Conservation (phyloP, 2,888 invertebrate genomes). For the Sericinus montela region DNA sequence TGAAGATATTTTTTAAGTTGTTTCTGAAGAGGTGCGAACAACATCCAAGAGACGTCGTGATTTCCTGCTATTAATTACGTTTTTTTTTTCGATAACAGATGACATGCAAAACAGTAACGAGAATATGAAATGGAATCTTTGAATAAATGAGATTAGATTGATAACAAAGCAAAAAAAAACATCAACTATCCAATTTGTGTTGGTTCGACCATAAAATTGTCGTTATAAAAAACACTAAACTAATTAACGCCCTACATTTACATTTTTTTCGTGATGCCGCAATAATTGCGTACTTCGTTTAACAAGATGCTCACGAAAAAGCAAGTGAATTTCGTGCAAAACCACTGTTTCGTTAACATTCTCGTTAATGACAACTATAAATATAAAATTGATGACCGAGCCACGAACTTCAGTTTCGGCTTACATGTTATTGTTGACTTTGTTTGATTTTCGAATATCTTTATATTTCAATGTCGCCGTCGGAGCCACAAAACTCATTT, state of each 20-base stretch:
- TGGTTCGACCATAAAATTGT: conserved; percentile 67
- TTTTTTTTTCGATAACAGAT: too few relatives aligned
- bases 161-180: conserved; percentile 13
- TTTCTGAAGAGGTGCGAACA: too few relatives aligned
- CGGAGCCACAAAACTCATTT: neutral
- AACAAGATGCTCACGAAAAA: conserved; percentile 24
- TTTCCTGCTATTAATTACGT: too few relatives aligned
- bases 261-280: conserved; percentile 31
- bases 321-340: conserved; percentile 11
- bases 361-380: conserved; percentile 19
- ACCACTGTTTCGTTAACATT: conserved; percentile 14
- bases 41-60: too few relatives aligned
- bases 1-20: too few relatives aligned
- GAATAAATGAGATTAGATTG: too few relatives aligned
- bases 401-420: neutral
- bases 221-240: conserved; percentile 46
- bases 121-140: too few relatives aligned
- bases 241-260: conserved; percentile 50
- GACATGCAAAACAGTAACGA: too few relatives aligned
- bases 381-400: conserved; percentile 4
- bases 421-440: neutral
- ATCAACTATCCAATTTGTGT: conserved; percentile 49
- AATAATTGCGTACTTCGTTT: conserved; percentile 33
- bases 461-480: neutral
- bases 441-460: neutral